Conservation (phyloP, 30 jellyfish, hydroid and myxozoan genomes). For the Cassiopea andromeda region DNA sequence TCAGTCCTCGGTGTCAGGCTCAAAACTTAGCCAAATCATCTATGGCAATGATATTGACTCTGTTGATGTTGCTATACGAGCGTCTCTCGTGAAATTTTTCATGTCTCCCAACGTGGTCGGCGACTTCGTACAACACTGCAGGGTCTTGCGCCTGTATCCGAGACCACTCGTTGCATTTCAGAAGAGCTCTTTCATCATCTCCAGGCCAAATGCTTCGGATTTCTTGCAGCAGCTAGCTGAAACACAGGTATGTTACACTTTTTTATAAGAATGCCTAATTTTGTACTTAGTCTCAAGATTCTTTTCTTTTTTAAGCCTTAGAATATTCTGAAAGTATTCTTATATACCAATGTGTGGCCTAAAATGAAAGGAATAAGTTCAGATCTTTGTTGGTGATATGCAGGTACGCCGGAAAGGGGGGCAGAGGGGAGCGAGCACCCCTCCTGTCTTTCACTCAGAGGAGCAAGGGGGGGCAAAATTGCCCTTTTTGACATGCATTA, state of each 20-base stretch:
- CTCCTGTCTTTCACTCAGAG: too few relatives aligned
- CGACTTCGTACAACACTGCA: constrained; percentile 73
- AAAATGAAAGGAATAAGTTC: too few relatives aligned
- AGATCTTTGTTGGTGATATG: too few relatives aligned
- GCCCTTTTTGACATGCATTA: too few relatives aligned
- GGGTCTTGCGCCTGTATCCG: constrained; percentile 84
- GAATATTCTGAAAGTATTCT: too few relatives aligned
- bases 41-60: constrained; percentile 96
- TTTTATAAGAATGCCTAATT: too few relatives aligned
- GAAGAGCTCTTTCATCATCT: constrained; percentile 62
- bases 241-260: constrained; percentile 77
- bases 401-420: too few relatives aligned
- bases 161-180: constrained; percentile 91
- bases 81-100: constrained; percentile 85
- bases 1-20: constrained; percentile 45
- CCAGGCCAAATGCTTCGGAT: constrained; percentile 77
- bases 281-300: too few relatives aligned
- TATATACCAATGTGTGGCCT: too few relatives aligned
- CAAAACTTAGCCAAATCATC: constrained; percentile 58
- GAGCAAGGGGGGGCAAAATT: too few relatives aligned
- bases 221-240: constrained; percentile 69
- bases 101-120: constrained; percentile 80
- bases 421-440: too few relatives aligned
- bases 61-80: constrained; percentile 92
- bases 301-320: too few relatives aligned